Evolutionary conservation across 2,888 invertebrate species (phyloP).

Genomic region (Aleiodes leptofemur): DNA sequence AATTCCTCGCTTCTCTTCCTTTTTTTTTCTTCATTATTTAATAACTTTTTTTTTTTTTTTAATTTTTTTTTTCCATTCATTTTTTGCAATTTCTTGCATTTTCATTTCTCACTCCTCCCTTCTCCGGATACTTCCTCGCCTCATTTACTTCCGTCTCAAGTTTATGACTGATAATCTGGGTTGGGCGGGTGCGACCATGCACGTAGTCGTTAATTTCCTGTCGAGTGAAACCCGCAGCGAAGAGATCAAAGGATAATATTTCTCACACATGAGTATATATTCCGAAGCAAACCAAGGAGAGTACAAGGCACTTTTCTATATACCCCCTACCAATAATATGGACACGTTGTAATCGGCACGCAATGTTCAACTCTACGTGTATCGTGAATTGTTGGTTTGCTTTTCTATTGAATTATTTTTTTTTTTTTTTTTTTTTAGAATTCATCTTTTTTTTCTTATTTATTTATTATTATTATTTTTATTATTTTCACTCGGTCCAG

Average conservation of each 20-base stretch:
- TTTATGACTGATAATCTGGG: slow-evolving; percentile 65
- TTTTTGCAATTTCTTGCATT: slow-evolving; percentile 4
- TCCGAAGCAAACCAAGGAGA: background rate
- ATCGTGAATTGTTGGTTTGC: too few relatives aligned
- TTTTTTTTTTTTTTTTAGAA: too few relatives aligned
- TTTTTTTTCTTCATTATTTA: too few relatives aligned
- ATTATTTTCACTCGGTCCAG: too few relatives aligned
- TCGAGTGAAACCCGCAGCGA: slow-evolving; percentile 66
- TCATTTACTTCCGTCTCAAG: slow-evolving; percentile 63
- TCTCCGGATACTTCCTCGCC: slow-evolving; percentile 52
- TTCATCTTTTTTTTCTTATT: too few relatives aligned
- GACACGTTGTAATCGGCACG: slow-evolving; percentile 63
- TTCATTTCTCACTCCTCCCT: background rate
- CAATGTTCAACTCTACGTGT: slow-evolving; percentile 56
- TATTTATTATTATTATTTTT: too few relatives aligned
- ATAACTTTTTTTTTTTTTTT: background rate
- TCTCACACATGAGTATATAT: slow-evolving; percentile 60
- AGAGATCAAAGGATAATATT: slow-evolving; percentile 71
- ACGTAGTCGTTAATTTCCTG: slow-evolving; percentile 68
- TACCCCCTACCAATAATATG: slow-evolving; percentile 57
- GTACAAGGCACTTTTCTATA: too few relatives aligned
- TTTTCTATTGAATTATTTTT: too few relatives aligned
- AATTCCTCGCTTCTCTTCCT: background rate
- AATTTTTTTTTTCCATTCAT: background rate
- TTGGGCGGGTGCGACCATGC: slow-evolving; percentile 59